Percentiles rank a stretch among this genome's conserved stretches.
These are phyloP conservation scores for Drosophila sulfurigaster DNA, from an alignment of 1,140 invertebrate species.

Conservation along the genomic window DNA sequence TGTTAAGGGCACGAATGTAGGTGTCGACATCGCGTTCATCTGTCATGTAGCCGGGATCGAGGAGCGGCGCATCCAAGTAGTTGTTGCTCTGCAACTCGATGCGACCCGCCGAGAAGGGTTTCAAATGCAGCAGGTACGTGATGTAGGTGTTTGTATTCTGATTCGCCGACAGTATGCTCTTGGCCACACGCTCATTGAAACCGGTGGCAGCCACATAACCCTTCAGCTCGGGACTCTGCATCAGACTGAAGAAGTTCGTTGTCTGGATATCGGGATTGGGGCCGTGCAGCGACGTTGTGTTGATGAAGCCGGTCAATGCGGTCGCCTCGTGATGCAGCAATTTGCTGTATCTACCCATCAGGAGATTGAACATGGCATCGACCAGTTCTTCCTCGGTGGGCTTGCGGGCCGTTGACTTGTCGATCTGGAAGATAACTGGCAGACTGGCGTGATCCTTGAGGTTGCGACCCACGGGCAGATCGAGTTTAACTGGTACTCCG, in stretches of 20 bases:
- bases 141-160: constrained; percentile 85
- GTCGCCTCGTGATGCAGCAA: constrained; percentile 79
- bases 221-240: constrained; percentile 77
- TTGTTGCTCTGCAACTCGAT: constrained; percentile 81
- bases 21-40: constrained; percentile 90
- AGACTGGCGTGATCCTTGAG: constrained; percentile 88
- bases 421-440: constrained; percentile 82
- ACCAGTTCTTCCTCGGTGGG: constrained; percentile 80
- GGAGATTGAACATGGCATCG: constrained; percentile 78
- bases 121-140: constrained; percentile 85
- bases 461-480: constrained; percentile 90
- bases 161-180: constrained; percentile 84
- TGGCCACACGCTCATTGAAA: constrained; percentile 85
- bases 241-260: constrained; percentile 80
- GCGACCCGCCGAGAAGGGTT: constrained; percentile 86
- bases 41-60: constrained; percentile 93
- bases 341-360: constrained; percentile 79
- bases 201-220: constrained; percentile 80
- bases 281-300: constrained; percentile 73
- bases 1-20: constrained; percentile 89
- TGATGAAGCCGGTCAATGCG: constrained; percentile 84
- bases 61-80: constrained; percentile 87
- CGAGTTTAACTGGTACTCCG: constrained; percentile 85
- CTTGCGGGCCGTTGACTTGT: constrained; percentile 77
- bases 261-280: constrained; percentile 85